Evolutionary conservation across 2,113 vertebrate species (phyloP).

Genomic region (Rhizomys pruinosus): DNA sequence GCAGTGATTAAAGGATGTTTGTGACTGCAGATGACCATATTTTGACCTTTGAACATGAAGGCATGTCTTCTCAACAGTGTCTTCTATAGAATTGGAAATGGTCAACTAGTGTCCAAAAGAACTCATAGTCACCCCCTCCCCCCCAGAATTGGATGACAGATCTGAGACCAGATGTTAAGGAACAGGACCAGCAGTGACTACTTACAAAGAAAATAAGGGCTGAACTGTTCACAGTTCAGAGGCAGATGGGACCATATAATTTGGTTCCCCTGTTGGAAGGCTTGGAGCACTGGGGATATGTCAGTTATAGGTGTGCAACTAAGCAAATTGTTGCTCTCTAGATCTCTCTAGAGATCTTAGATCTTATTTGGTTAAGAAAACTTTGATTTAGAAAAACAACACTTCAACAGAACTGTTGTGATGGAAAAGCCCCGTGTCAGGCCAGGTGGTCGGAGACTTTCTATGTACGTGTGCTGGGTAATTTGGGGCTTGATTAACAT

Average conservation of each 20-base stretch:
- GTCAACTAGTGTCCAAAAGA: background rate
- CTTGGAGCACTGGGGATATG: background rate
- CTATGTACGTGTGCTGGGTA: background rate
- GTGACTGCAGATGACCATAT: background rate
- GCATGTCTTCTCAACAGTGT: background rate
- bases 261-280: background rate
- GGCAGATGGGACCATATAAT: background rate
- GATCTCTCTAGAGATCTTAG: no score
- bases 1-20: background rate
- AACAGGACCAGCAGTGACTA: background rate
- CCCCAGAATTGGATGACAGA: background rate
- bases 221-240: background rate
- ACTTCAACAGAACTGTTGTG: constrained; percentile 8
- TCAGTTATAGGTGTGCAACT: background rate
- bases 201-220: background rate
- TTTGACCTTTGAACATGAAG: background rate
- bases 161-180: background rate
- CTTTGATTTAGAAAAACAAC: background rate
- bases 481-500: background rate
- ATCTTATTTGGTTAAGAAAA: background rate
- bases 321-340: no score
- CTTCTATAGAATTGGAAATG: background rate
- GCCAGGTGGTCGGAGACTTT: background rate
- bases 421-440: background rate
- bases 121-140: background rate